Percentiles rank a stretch among this genome's conserved stretches.
These are phyloP conservation scores for Parazoanthus darwini DNA, from an alignment of 92 coral and sea anemone species.

Conservation along the genomic window DNA sequence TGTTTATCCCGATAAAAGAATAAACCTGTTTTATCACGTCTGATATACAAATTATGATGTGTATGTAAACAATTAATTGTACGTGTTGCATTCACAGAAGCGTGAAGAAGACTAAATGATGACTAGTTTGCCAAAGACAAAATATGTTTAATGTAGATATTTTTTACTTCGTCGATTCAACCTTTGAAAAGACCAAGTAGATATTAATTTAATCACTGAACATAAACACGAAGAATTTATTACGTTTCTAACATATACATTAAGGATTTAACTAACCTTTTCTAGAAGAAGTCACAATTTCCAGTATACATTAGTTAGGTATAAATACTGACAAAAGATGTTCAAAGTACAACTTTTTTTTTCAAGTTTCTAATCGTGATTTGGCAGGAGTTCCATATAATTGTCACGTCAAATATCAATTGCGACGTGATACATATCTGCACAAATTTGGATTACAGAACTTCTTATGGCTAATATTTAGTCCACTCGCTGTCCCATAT, in stretches of 20 bases:
- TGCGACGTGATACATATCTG: background rate
- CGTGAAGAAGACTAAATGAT: background rate
- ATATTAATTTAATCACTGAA: background rate
- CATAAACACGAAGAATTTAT: background rate
- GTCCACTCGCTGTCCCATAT: background rate
- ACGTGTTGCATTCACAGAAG: no score
- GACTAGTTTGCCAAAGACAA: background rate
- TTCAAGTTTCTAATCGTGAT: background rate
- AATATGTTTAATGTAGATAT: background rate
- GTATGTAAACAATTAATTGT: no score
- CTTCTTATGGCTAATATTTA: background rate
- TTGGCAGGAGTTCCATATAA: background rate
- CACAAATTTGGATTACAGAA: background rate
- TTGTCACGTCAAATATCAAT: constrained; percentile 4
- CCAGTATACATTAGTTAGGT: background rate
- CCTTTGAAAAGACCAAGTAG: background rate
- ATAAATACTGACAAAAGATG: background rate
- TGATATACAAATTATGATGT: no score
- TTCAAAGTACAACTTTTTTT: background rate
- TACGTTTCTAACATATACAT: background rate
- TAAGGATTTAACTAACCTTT: background rate
- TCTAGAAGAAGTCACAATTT: background rate
- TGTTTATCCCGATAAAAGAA: no score
- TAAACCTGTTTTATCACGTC: no score
- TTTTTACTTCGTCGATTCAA: background rate